These are phyloP conservation scores for Eidolon helvum DNA, from an alignment of 2,113 vertebrate genomes.

Conservation along the genomic window DNA sequence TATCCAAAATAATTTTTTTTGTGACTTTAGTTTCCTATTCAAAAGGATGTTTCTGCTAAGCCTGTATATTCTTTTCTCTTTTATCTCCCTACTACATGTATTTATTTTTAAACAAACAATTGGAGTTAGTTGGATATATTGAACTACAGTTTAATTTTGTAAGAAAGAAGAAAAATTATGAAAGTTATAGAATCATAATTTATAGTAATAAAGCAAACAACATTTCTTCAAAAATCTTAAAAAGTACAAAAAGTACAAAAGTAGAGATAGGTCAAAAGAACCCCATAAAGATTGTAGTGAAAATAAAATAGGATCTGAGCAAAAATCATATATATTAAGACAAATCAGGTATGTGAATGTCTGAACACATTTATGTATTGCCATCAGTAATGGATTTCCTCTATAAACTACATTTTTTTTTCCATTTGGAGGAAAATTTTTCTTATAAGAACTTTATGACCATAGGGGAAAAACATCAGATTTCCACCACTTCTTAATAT, in stretches of 20 bases:
- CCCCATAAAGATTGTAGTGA: not conserved
- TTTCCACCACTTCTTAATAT: not conserved
- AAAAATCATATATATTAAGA: slow-evolving; percentile 53
- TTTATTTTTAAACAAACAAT: slow-evolving; percentile 7
- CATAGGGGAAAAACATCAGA: not conserved
- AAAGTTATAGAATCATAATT: not conserved
- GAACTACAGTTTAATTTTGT: not conserved
- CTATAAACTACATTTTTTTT: not conserved
- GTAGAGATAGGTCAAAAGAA: not conserved
- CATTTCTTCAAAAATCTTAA: slow-evolving; percentile 18
- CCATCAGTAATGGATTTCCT: not conserved
- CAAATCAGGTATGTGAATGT: not conserved
- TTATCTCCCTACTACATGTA: not conserved
- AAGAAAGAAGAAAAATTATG: slow-evolving; percentile 11
- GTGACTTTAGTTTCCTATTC: not conserved
- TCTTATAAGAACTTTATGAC: not conserved
- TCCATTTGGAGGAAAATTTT: not conserved
- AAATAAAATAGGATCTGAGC: slow-evolving; percentile 21
- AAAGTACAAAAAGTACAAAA: not conserved
- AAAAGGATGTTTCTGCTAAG: not conserved
- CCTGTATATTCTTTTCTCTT: not conserved
- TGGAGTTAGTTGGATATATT: not conserved
- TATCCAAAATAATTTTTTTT: not conserved
- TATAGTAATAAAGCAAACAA: slow-evolving; percentile 17
- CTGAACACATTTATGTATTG: not conserved